Conservation (phyloP, 2,888 invertebrate species). For the Mythimna pallens region DNA sequence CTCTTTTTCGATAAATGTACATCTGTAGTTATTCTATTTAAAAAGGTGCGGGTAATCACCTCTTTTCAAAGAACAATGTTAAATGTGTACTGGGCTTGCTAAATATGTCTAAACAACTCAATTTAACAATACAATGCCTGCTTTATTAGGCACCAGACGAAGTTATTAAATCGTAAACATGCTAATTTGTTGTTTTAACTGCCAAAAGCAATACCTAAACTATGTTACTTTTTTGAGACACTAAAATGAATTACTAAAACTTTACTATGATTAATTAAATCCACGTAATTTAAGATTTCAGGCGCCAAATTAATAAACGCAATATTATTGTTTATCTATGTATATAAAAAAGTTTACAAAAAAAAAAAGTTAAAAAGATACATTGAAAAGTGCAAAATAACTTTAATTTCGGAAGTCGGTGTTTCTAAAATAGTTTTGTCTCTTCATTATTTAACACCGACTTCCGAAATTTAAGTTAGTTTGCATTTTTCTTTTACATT, state of each 20-base stretch:
- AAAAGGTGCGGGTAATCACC: not conserved
- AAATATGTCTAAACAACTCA: not conserved
- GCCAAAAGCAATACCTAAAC: not conserved
- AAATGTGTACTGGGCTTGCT: not conserved
- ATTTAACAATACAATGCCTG: not conserved
- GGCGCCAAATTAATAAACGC: not conserved
- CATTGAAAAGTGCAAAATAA: no score
- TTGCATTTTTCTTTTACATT: no score
- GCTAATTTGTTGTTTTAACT: constrained; percentile 2
- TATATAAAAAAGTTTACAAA: no score
- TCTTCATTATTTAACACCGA: no score
- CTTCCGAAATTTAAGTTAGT: no score
- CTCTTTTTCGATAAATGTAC: no score
- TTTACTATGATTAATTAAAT: not conserved
- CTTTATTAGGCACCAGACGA: not conserved
- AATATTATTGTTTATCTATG: not conserved
- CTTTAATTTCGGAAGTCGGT: no score
- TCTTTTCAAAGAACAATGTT: not conserved
- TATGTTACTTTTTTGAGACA: not conserved
- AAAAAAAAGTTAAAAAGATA: no score
- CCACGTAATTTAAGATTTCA: not conserved
- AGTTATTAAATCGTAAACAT: not conserved
- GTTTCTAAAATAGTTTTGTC: no score
- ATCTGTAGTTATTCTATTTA: no score
- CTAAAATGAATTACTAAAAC: not conserved